phyloP scores from a whole-genome alignment of 2,888 invertebrate genomes.

The Drosophila robusta region DNA sequence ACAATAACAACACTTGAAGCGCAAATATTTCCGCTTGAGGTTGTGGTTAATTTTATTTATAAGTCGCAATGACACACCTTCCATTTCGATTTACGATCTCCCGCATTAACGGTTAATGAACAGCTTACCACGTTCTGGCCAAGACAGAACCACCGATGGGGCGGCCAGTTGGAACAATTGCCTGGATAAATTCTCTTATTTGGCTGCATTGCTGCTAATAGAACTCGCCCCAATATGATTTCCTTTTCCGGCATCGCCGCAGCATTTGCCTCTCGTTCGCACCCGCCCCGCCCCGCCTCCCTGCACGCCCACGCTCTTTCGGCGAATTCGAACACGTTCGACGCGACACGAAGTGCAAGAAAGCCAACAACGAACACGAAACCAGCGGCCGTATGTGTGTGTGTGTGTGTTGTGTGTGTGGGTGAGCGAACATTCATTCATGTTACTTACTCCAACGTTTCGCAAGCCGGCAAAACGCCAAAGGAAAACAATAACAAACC shows the following conservation, averaged over 20 bases:
- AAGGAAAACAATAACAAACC: conserved; percentile 79
- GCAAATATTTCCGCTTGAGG: conserved; percentile 76
- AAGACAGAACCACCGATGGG: conserved; percentile 5
- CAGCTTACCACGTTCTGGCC: conserved; percentile 48
- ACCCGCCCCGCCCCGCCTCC: background rate
- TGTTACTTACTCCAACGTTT: conserved; percentile 49
- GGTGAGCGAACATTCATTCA: conserved; percentile 66
- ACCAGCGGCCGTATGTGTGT: conserved; percentile 23
- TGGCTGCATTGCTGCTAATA: conserved; percentile 55
- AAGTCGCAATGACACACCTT: conserved; percentile 79
- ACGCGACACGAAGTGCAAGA: conserved; percentile 69
- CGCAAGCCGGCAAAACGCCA: conserved; percentile 68
- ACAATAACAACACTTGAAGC: conserved; percentile 47
- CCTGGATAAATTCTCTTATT: conserved; percentile 43
- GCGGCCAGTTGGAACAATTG: conserved; percentile 53
- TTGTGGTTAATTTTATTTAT: conserved; percentile 80
- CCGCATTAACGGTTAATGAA: conserved; percentile 72
- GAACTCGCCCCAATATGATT: conserved; percentile 61
- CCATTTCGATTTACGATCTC: conserved; percentile 70
- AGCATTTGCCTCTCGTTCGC: conserved; percentile 13
- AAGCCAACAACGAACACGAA: conserved; percentile 48
- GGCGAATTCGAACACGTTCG: conserved; percentile 65
- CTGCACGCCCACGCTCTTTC: conserved; percentile 1
- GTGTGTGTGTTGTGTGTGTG: conserved; percentile 16
- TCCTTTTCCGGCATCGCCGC: conserved; percentile 63